Percentiles rank a stretch among this genome's conserved stretches.
Evolutionary conservation across 2,888 invertebrate genomes (phyloP).

Genomic region (Athripsodes cinereus): DNA sequence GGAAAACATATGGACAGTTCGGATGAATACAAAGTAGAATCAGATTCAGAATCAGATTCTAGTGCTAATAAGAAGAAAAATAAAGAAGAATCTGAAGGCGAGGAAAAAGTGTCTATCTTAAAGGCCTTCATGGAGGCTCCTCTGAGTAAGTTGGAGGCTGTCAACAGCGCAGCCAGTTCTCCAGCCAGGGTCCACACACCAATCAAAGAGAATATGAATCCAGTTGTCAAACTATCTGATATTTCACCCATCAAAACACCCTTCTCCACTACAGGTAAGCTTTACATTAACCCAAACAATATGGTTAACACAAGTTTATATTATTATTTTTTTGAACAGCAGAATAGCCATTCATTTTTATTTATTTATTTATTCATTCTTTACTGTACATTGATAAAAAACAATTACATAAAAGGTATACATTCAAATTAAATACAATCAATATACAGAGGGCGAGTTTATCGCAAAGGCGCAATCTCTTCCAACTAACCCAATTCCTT

Average conservation of each 20-base stretch:
- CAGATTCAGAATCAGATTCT: slow-evolving; percentile 26
- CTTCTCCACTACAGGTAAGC: neutral
- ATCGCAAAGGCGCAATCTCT: too few species aligned
- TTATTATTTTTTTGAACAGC: too few species aligned
- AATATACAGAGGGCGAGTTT: too few species aligned
- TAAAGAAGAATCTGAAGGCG: slow-evolving; percentile 3
- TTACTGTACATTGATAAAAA: too few species aligned
- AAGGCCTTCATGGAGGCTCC: slow-evolving; percentile 14
- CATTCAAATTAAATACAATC: too few species aligned
- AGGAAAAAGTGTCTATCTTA: slow-evolving; percentile 5
- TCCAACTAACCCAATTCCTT: too few species aligned
- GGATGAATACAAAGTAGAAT: slow-evolving; percentile 41
- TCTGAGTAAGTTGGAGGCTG: slow-evolving; percentile 6
- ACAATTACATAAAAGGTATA: too few species aligned
- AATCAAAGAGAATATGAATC: slow-evolving; percentile 7
- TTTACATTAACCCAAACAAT: too few species aligned
- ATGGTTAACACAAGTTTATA: too few species aligned
- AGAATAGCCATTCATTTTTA: too few species aligned
- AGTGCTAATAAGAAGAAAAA: slow-evolving; percentile 11
- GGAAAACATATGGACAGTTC: slow-evolving; percentile 52
- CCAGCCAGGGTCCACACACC: neutral
- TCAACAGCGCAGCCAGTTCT: neutral
- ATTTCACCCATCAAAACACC: slow-evolving; percentile 17
- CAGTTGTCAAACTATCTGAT: slow-evolving; percentile 22
- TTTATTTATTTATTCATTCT: too few species aligned